phyloP scores from a whole-genome alignment of 2,888 invertebrate species.

The Melanostoma mellinum region DNA sequence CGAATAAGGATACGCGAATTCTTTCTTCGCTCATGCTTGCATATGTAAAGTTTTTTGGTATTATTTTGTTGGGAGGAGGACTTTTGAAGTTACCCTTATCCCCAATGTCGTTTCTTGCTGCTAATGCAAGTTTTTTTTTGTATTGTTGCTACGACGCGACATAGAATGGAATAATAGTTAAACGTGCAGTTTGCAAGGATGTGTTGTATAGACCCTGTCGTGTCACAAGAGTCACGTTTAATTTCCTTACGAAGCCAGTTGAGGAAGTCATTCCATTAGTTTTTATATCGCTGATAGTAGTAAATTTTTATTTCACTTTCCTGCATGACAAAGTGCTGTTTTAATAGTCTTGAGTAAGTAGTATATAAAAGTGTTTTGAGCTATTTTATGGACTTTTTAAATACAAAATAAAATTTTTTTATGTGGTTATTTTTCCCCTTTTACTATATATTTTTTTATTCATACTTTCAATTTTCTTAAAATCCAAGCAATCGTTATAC shows the following conservation, averaged over 20 bases:
- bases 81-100: constrained; percentile 51
- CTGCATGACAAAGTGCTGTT: constrained; percentile 50
- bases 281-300: constrained; percentile 61
- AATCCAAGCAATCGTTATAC: no score
- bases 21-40: constrained; percentile 7
- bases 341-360: constrained; percentile 4
- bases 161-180: constrained; percentile 40
- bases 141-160: constrained; percentile 36
- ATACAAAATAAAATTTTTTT: no score
- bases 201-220: constrained; percentile 8
- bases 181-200: constrained; percentile 30
- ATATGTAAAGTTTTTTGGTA: constrained; percentile 17
- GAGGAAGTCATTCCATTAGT: constrained; percentile 67
- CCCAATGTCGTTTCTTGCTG: constrained; percentile 21
- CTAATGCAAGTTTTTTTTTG: constrained; percentile 63
- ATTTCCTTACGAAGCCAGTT: constrained; percentile 41
- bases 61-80: constrained; percentile 28
- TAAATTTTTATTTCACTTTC: constrained; percentile 68
- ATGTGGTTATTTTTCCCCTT: no score
- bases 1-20: constrained; percentile 41
- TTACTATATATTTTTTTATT: no score
- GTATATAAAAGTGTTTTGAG: no score
- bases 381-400: no score
- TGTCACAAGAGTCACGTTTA: constrained; percentile 37
- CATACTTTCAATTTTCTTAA: no score